Conservation (phyloP, 2,888 invertebrate genomes). For the Suillia variegata region DNA sequence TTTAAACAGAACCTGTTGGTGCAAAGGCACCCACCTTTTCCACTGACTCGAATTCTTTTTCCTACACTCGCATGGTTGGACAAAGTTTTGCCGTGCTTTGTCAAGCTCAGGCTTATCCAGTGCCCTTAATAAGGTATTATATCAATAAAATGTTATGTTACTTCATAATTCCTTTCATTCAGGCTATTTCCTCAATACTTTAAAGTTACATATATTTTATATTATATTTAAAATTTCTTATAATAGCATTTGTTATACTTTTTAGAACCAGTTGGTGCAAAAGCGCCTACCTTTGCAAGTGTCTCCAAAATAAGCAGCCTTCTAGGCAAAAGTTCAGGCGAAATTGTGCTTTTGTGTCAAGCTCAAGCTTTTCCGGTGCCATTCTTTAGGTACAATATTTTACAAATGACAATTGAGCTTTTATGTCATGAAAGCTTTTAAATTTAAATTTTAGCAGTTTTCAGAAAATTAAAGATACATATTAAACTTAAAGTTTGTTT, state of each 20-base stretch:
- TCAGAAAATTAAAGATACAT: too few species aligned
- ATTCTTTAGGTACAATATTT: conserved; percentile 65
- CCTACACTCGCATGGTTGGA: conserved; percentile 64
- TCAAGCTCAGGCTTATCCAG: conserved; percentile 75
- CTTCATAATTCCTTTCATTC: conserved; percentile 61
- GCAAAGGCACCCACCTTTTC: conserved; percentile 69
- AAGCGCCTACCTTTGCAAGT: conserved; percentile 68
- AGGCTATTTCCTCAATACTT: conserved; percentile 13
- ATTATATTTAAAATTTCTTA: background rate
- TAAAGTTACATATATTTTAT: background rate
- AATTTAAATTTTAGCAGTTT: too few species aligned
- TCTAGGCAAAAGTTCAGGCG: conserved; percentile 69
- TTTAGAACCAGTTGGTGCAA: conserved; percentile 66
- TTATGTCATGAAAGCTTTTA: too few species aligned
- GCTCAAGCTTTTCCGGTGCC: conserved; percentile 74
- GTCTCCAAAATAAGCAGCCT: conserved; percentile 66
- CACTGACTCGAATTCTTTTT: conserved; percentile 68
- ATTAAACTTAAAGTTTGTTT: background rate
- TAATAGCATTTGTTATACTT: too few species aligned
- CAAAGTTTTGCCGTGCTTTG: conserved; percentile 69
- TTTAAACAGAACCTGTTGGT: conserved; percentile 67
- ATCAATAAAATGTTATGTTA: conserved; percentile 46
- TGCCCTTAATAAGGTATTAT: conserved; percentile 70
- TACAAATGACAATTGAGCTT: too few species aligned
- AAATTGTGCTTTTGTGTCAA: conserved; percentile 68